phyloP scores from a whole-genome alignment of 2,888 invertebrate species.

The Phlogophora meticulosa region DNA sequence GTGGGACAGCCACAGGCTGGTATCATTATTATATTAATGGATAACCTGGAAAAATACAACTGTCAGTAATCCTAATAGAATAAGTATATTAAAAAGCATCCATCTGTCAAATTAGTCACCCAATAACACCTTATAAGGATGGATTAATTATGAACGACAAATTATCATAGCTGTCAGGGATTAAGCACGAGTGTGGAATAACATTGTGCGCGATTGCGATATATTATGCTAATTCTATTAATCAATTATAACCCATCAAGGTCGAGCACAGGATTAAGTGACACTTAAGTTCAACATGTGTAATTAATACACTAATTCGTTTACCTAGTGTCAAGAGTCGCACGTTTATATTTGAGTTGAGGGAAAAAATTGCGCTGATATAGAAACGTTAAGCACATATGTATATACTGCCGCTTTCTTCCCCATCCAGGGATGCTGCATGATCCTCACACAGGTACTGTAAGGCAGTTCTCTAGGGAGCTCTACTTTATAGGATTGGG shows the following conservation, averaged over 20 bases:
- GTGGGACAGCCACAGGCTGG: no score
- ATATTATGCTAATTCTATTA: constrained; percentile 54
- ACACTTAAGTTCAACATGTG: constrained; percentile 15
- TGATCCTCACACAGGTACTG: no score
- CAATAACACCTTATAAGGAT: constrained; percentile 13
- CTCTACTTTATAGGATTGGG: no score
- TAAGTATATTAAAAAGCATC: constrained; percentile 13
- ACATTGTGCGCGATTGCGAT: constrained; percentile 34
- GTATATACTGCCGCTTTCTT: not conserved
- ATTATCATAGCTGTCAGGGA: constrained; percentile 20
- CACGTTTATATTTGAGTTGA: not conserved
- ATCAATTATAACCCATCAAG: constrained; percentile 50
- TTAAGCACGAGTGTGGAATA: constrained; percentile 33
- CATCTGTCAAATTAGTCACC: constrained; percentile 12
- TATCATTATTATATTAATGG: no score
- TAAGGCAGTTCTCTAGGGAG: no score
- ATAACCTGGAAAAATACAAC: no score
- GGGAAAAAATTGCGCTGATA: not conserved
- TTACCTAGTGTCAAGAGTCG: not conserved
- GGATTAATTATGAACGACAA: constrained; percentile 43
- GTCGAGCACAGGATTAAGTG: constrained; percentile 15
- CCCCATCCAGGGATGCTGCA: no score
- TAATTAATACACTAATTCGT: constrained; percentile 31
- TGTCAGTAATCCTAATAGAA: not conserved
- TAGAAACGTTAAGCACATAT: not conserved